Conservation (phyloP, 2,797 vertebrate genomes). For the Pseudochromis fuscus region DNA sequence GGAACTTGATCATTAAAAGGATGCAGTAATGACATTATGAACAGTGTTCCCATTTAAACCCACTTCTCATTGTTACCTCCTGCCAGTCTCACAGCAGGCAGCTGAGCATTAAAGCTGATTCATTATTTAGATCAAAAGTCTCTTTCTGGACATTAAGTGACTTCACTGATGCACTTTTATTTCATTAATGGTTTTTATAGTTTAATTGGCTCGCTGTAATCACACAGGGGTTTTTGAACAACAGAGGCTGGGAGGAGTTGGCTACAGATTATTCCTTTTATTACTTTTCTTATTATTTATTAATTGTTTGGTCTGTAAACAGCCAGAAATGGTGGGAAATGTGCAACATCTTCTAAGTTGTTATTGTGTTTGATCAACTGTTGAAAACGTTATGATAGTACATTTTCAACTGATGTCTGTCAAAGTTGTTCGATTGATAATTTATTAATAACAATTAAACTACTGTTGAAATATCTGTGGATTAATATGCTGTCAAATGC, state of each 20-base stretch:
- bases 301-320: no score
- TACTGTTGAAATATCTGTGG: no score
- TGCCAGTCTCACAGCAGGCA: not conserved
- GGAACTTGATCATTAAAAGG: constrained; percentile 50
- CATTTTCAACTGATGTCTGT: no score
- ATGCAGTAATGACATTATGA: constrained; percentile 42
- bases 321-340: no score
- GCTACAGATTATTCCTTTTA: no score
- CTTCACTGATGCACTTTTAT: not conserved
- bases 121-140: not conserved
- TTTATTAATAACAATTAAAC: no score
- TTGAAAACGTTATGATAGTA: no score
- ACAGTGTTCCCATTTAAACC: constrained; percentile 34
- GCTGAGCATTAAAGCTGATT: not conserved
- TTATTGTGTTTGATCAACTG: no score
- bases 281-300: not conserved
- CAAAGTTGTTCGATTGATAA: no score
- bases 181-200: not conserved
- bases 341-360: no score
- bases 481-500: no score
- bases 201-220: not conserved
- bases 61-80: constrained; percentile 18
- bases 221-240: not conserved
- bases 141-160: not conserved
- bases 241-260: no score